Conservation (phyloP, 2,797 vertebrate species). For the Myripristis murdjan region DNA sequence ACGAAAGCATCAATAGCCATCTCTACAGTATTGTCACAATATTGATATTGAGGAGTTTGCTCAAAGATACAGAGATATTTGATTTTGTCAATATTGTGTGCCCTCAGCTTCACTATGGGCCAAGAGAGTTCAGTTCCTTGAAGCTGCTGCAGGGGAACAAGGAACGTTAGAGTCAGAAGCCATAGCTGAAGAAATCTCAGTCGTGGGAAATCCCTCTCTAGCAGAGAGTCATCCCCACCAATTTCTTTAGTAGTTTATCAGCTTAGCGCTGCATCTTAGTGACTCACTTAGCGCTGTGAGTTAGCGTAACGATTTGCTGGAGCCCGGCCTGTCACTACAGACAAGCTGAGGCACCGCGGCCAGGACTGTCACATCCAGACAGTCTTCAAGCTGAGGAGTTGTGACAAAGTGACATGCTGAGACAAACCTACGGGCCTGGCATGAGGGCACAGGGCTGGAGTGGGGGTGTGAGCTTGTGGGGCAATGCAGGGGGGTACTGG, state of each 20-base stretch:
- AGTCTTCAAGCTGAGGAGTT: constrained; percentile 74
- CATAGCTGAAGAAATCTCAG: constrained; percentile 62
- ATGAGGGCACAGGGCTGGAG: constrained; percentile 52
- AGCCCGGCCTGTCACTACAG: constrained; percentile 74
- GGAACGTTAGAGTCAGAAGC: constrained; percentile 65
- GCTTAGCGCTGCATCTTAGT: constrained; percentile 70
- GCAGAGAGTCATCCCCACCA: constrained; percentile 57
- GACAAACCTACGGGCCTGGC: constrained; percentile 77
- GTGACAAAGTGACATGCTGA: constrained; percentile 81
- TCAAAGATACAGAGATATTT: no score
- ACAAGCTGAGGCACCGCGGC: constrained; percentile 69
- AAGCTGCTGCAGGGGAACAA: constrained; percentile 41
- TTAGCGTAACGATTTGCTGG: constrained; percentile 76
- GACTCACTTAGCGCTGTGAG: constrained; percentile 72
- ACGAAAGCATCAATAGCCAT: no score
- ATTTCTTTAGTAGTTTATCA: constrained; percentile 72
- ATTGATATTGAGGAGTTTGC: no score
- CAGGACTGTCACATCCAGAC: constrained; percentile 76
- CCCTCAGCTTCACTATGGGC: no score
- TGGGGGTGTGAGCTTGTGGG: constrained; percentile 41
- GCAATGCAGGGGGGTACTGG: constrained; percentile 19
- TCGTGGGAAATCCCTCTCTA: constrained; percentile 62
- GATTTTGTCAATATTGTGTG: no score
- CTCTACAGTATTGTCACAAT: no score
- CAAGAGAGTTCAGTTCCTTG: no score